Percentiles rank a stretch among this genome's conserved stretches.
Conservation (phyloP, 2,888 invertebrate species). For the Catocala nupta region DNA sequence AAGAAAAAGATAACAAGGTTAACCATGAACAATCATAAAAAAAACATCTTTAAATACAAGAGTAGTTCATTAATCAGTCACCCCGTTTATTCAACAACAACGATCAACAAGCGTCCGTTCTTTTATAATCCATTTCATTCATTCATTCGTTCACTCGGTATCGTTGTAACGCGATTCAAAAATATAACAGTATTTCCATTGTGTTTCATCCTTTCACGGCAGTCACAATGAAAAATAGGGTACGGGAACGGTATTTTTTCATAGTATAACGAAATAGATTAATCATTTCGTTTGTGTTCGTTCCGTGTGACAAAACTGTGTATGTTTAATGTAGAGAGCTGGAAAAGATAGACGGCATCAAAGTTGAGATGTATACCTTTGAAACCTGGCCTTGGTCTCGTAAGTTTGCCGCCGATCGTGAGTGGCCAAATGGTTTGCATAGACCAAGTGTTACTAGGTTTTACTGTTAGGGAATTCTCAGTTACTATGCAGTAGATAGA, state of each 20-base stretch:
- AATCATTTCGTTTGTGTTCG: constrained; percentile 17
- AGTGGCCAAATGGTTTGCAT: no score
- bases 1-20: no score
- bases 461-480: no score
- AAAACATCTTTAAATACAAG: background rate
- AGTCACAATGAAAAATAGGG: constrained; percentile 17
- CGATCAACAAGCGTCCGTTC: constrained; percentile 17
- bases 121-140: constrained; percentile 18
- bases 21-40: no score
- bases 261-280: constrained; percentile 4
- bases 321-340: background rate
- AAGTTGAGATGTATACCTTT: background rate
- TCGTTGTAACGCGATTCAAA: constrained; percentile 9
- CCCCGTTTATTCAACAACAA: constrained; percentile 9
- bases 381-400: no score
- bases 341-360: background rate
- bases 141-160: constrained; percentile 13
- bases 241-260: constrained; percentile 1
- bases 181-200: constrained; percentile 17
- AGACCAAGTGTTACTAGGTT: no score
- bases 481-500: no score
- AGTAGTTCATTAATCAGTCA: constrained; percentile 16
- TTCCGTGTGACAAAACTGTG: constrained; percentile 11
- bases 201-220: constrained; percentile 16
- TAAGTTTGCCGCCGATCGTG: no score